Conservation (phyloP, 2,888 invertebrate species). For the Morpho achilles region DNA sequence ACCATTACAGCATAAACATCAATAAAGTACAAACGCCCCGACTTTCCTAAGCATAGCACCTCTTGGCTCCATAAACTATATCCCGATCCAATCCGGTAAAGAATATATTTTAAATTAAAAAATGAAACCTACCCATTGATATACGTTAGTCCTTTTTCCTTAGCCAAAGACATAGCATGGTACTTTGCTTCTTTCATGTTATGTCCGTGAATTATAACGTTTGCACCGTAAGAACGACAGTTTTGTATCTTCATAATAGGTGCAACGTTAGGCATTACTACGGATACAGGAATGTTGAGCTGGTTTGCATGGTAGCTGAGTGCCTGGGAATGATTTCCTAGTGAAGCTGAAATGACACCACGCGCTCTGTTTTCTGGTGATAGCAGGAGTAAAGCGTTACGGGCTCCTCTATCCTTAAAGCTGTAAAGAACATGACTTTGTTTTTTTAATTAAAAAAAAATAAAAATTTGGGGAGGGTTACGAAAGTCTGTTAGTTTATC, state of each 20-base stretch:
- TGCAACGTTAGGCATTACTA: conserved; percentile 97
- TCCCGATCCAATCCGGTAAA: too few species aligned
- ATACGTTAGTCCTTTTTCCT: conserved; percentile 85
- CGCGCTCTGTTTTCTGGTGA: conserved; percentile 82
- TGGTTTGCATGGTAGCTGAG: conserved; percentile 88
- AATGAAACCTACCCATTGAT: conserved; percentile 86
- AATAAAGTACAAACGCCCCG: too few species aligned
- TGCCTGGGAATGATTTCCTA: conserved; percentile 95
- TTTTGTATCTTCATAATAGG: conserved; percentile 97
- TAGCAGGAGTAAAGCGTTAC: conserved; percentile 89
- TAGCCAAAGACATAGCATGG: conserved; percentile 86
- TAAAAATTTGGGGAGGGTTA: too few species aligned
- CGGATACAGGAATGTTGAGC: conserved; percentile 85
- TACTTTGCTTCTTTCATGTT: conserved; percentile 92
- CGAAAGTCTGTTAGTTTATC: too few species aligned
- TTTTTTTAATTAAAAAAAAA: too few species aligned
- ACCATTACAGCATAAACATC: too few species aligned
- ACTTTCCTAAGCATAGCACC: too few species aligned
- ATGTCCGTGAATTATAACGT: conserved; percentile 88
- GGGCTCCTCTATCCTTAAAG: conserved; percentile 96
- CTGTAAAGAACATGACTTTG: conserved; percentile 56
- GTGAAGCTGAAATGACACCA: conserved; percentile 95
- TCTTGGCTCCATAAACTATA: too few species aligned
- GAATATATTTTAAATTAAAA: too few species aligned
- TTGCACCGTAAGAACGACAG: conserved; percentile 91